Percentiles rank a stretch among this genome's conserved stretches.
phyloP scores from a whole-genome alignment of 1,140 invertebrate species.

The Atta colombica region DNA sequence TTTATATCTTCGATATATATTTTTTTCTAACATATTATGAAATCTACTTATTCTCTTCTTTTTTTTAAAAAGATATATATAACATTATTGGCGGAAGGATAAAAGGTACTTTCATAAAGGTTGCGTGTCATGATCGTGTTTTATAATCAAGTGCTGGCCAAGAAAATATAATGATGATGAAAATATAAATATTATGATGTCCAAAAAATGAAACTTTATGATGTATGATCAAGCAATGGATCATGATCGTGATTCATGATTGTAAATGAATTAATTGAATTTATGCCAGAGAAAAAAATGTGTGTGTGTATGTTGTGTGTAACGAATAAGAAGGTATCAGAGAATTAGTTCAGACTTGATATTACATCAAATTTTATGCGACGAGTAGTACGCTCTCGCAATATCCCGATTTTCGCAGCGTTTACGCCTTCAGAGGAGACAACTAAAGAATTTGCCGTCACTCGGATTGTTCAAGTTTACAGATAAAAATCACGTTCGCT shows the following conservation, averaged over 20 bases:
- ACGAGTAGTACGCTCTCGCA: conserved; percentile 36
- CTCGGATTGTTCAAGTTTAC: conserved; percentile 17
- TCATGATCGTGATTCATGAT: neutral
- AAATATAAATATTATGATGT: neutral
- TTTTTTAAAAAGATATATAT: conserved; percentile 27
- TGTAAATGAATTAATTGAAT: conserved; percentile 43
- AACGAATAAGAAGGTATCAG: neutral
- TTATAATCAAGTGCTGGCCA: conserved; percentile 13
- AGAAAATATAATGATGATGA: neutral
- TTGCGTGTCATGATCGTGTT: conserved; percentile 32
- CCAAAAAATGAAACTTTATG: conserved; percentile 9
- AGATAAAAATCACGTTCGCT: conserved; percentile 29
- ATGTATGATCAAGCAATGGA: neutral
- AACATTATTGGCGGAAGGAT: conserved; percentile 47
- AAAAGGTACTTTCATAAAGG: conserved; percentile 40
- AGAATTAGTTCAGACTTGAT: conserved; percentile 7
- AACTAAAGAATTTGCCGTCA: conserved; percentile 18
- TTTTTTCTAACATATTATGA: conserved; percentile 16
- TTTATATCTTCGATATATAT: neutral
- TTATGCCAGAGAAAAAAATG: conserved; percentile 5
- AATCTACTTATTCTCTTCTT: conserved; percentile 15
- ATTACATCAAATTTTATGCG: conserved; percentile 51
- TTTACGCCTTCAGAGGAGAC: conserved; percentile 18
- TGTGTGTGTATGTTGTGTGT: neutral
- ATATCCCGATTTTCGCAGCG: conserved; percentile 33